phyloP scores from a whole-genome alignment of 2,797 vertebrate species.

The Argyrosomus regius region DNA sequence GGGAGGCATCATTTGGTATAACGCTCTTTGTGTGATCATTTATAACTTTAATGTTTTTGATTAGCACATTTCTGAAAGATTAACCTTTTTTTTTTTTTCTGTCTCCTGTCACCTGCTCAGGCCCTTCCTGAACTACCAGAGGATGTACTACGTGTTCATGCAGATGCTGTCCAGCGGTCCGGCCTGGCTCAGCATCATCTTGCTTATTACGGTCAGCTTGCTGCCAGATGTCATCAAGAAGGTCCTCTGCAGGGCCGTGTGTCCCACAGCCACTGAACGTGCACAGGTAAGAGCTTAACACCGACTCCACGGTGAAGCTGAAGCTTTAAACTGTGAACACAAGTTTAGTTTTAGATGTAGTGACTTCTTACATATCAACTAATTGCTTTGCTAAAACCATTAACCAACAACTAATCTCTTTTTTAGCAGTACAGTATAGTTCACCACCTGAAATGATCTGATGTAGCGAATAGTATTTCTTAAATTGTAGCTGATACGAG shows the following conservation, averaged over 20 bases:
- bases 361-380: slow-evolving; percentile 2
- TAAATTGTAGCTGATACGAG: slow-evolving; percentile 11
- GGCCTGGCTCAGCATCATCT: slow-evolving; percentile 95
- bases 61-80: neutral
- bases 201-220: slow-evolving; percentile 94
- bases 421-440: neutral
- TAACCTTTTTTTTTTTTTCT: neutral
- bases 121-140: slow-evolving; percentile 99
- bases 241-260: slow-evolving; percentile 92
- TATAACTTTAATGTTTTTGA: neutral
- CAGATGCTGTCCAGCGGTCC: slow-evolving; percentile 98
- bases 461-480: slow-evolving; percentile 8
- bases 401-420: slow-evolving; percentile 54
- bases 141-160: slow-evolving; percentile 99
- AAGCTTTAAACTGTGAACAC: neutral
- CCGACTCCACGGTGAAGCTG: neutral
- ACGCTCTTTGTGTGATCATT: neutral
- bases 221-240: slow-evolving; percentile 97
- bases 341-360: neutral
- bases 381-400: slow-evolving; percentile 50
- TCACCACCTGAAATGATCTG: slow-evolving; percentile 17
- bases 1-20: slow-evolving; percentile 98
- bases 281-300: slow-evolving; percentile 89
- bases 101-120: slow-evolving; percentile 74
- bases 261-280: slow-evolving; percentile 94